Evolutionary conservation across 2,888 invertebrate genomes (phyloP).

Genomic region (Aporophyla lueneburgensis): DNA sequence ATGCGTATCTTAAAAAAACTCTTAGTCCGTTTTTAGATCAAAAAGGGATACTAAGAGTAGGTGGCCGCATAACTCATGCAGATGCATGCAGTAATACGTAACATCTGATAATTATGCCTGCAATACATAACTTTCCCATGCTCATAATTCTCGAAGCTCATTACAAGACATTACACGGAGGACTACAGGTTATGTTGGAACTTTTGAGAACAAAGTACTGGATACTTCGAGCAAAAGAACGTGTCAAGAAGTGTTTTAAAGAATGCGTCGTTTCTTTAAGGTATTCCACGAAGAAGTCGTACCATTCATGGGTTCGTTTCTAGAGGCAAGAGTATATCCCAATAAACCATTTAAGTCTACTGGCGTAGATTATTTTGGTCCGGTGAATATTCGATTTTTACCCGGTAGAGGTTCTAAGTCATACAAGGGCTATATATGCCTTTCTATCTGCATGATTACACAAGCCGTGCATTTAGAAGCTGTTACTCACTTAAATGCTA

Average conservation of each 20-base stretch:
- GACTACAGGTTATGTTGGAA: neutral
- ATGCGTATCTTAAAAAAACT: too few species aligned
- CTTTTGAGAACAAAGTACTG: neutral
- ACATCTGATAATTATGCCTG: neutral
- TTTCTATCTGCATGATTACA: neutral
- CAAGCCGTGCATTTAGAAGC: neutral
- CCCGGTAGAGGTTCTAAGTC: too few species aligned
- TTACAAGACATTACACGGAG: neutral
- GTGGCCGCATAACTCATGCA: slow-evolving; percentile 3
- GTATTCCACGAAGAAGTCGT: neutral
- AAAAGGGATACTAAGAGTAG: neutral
- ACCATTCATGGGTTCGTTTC: neutral
- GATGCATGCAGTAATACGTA: neutral
- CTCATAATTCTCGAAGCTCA: slow-evolving; percentile 1
- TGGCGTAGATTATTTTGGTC: neutral
- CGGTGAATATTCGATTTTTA: neutral
- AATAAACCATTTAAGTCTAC: neutral
- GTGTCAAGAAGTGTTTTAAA: too few species aligned
- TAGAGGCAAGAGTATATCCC: neutral
- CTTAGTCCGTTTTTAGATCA: neutral
- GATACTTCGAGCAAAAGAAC: neutral
- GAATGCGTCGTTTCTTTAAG: neutral
- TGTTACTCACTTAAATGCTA: neutral
- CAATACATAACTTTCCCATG: neutral
- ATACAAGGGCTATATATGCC: neutral